Evolutionary conservation across 2,888 invertebrate genomes (phyloP), one percentile per base, ranked within the genome.

Genomic region (Drosophila kambysellisi): DNA sequence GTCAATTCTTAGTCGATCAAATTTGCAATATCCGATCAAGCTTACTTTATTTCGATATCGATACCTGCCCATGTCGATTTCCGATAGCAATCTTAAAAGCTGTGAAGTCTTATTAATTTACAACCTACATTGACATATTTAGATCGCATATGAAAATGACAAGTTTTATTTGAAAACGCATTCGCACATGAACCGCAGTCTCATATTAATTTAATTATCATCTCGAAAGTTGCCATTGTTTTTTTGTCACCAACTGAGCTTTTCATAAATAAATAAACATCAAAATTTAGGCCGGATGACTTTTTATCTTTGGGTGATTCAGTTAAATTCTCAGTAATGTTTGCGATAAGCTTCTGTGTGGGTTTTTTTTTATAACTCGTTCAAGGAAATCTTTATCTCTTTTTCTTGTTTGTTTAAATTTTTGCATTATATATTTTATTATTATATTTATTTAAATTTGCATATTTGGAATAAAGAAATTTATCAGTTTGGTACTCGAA

Each of bases 291-390:
- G 33, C 39, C 20, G 33, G 2, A 7, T 15, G 7, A 11, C 7
- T 46, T 12, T 12, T 46, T 20, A 8, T 7, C 20, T 25, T 25
- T 12, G 46, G 46, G 43, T 76, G 75, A 70, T 66, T 79, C 63
- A 71, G 58, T 41, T 43, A 57, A 59, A 43, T 29, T 37, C 29
- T 29, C 12, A 25, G 25, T 15, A 25, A 4, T 46, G 43, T 30
- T 8, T 48, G 35, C 51, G 73, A 76, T 81, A 76, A 76, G 58
- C 17, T 58, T 70, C 35, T 30, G 57, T 7, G 9, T 30, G 12
- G 15, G 15, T 8, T 33, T 52, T 30, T 50, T 12, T 8, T 20
- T 11, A 20, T 4, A 11, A 29, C 12, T 32, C 43, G 53, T 76
- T 53, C 41, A 59, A 67, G 65, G 57, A 43, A 66, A 53, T 58